These are phyloP conservation scores for Falco cherrug DNA, from an alignment of 2,797 vertebrate genomes.

Conservation along the genomic window DNA sequence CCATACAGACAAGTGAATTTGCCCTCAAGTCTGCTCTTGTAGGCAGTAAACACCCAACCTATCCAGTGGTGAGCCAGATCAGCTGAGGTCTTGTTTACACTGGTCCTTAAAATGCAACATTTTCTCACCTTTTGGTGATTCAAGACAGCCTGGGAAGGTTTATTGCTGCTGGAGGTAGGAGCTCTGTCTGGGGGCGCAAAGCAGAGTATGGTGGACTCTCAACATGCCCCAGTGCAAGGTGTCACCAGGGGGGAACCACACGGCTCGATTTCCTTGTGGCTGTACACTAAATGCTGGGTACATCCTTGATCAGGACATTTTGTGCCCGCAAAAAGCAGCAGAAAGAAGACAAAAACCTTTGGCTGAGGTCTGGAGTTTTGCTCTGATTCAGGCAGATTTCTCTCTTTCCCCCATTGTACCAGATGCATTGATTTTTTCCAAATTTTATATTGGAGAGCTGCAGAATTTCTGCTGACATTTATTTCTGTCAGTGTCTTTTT, in stretches of 20 bases:
- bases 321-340: neutral
- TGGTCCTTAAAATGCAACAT: neutral
- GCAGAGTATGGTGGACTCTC: neutral
- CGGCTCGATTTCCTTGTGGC: neutral
- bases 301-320: neutral
- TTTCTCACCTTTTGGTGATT: neutral
- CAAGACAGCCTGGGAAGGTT: neutral
- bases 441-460: neutral
- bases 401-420: neutral
- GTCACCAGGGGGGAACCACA: rapidly evolving
- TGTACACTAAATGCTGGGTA: neutral
- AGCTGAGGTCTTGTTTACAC: neutral
- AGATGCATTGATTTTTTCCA: neutral
- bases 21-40: neutral
- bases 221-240: too few species aligned
- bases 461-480: neutral
- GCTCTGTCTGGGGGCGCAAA: neutral
- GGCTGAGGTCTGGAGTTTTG: neutral
- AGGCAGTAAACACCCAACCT: neutral
- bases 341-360: neutral
- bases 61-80: neutral
- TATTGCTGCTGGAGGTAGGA: neutral
- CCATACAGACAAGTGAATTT: neutral
- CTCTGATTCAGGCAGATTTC: neutral
- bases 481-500: neutral